Evolutionary conservation across 2,113 vertebrate genomes (phyloP).

Genomic region (Bambusicola thoracicus): DNA sequence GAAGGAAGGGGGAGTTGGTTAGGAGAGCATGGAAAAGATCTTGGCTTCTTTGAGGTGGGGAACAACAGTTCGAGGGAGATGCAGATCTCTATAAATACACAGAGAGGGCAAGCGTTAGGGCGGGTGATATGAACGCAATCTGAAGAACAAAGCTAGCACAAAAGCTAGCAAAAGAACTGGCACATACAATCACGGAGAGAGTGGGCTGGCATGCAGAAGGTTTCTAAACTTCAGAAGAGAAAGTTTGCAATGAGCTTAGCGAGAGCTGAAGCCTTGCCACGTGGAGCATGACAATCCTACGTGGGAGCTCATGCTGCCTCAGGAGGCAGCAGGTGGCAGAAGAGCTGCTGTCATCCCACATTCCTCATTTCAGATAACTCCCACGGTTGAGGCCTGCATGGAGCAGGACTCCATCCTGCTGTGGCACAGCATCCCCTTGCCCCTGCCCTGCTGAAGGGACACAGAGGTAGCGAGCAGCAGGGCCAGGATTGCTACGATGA

Average conservation of each 20-base stretch:
- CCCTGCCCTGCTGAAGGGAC: not conserved
- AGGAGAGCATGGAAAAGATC: not conserved
- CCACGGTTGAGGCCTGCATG: not conserved
- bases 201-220: not conserved
- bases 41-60: not conserved
- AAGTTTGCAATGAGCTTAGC: not conserved
- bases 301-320: fast-evolving
- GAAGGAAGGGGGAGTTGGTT: not conserved
- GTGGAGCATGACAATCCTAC: not conserved
- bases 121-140: not conserved
- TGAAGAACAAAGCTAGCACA: not conserved
- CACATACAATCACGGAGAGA: not conserved
- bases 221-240: not conserved
- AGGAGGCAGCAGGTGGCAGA: not conserved
- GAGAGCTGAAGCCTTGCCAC: not conserved
- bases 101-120: not conserved
- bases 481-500: fast-evolving
- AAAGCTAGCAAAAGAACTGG: not conserved
- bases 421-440: not conserved
- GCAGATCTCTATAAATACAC: not conserved
- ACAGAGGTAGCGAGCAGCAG: not conserved
- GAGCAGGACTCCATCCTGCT: not conserved
- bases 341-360: not conserved
- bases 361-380: not conserved
- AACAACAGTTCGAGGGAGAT: not conserved